Base-by-base conservation (phyloP, 2,113 vertebrate species). In the Smithornis capensis region DNA sequence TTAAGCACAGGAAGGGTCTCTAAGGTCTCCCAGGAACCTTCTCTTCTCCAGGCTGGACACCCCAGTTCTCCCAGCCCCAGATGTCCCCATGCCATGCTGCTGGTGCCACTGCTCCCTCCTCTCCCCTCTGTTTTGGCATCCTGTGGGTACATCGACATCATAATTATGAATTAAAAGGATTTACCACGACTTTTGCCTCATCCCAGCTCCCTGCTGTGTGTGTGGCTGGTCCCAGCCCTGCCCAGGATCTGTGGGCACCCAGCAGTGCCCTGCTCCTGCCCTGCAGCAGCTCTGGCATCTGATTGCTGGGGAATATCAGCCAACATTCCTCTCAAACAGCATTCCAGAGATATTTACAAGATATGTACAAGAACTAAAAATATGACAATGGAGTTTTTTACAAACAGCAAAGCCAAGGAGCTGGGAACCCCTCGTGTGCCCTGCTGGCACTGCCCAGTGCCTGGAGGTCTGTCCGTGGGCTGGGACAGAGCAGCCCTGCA, bases 311-410 rank as follows among this genome's bases (percentile, higher is more conserved):
- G 52, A 31, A 56, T 37, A 22, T 47, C 12, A 53, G 59, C 85
- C 85, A 62, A 9, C 15, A 23, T 27, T 80, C 63, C 85, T 63
- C 60, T 80, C 1, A 0, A 86, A 70, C 42, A 81, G 70, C 86
- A 84, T 84, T 89, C 90, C 90, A 65, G 80, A 78, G 80, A 64
- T 53, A 65, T 86, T 93, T 88, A 75, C 85, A 93, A 68, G 79
- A 35, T 60, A 67, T 4, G 19, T 49, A 53, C 68, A 27, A 49
- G 83, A 93, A 95, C 94, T 75, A 95, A 95, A 93, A 53, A 75
- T 56, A 38, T 5, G 23, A 55, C 65, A 90, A 67, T 60, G 63
- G 40, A 78, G 68, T 56, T 64, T 83, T 90, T 88, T 95, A 67
- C 68, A 90, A 82, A 56, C 47, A 94, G 82, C 68, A 89, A 89